Evolutionary conservation across 2,113 vertebrate genomes (phyloP).

Genomic region (Heptranchias perlo): DNA sequence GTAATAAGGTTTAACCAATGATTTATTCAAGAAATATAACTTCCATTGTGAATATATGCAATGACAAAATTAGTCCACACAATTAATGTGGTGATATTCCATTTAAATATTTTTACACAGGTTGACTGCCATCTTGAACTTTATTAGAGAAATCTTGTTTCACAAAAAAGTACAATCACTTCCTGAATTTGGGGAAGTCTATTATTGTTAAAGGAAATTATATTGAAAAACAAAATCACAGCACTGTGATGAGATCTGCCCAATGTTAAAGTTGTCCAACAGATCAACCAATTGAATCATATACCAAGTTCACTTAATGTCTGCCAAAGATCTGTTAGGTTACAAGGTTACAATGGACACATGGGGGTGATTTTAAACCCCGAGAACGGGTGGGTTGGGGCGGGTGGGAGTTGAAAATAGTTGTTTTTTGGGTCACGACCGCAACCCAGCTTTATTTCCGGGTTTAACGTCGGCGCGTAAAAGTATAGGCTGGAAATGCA

Average conservation of each 20-base stretch:
- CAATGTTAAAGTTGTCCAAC: not conserved
- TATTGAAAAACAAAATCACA: not conserved
- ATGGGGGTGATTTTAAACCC: no score
- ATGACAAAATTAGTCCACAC: not conserved
- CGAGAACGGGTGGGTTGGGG: no score
- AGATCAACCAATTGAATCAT: not conserved
- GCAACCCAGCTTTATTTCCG: no score
- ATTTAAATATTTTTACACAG: not conserved
- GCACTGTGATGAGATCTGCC: not conserved
- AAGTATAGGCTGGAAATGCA: no score
- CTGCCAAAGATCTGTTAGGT: not conserved
- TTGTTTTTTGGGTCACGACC: no score
- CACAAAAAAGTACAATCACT: not conserved
- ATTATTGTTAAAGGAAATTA: not conserved
- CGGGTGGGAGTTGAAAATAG: no score
- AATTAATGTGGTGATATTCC: not conserved
- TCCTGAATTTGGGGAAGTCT: not conserved
- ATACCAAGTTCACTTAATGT: not conserved
- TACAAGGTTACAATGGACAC: not conserved
- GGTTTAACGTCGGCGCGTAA: no score
- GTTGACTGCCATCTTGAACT: not conserved
- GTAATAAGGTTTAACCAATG: not conserved
- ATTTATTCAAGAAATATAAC: not conserved
- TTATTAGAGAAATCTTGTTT: not conserved
- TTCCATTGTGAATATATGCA: not conserved